Evolutionary conservation across 2,888 invertebrate genomes (phyloP), one percentile per base, ranked within the genome.

Genomic region (Acleris laterana): DNA sequence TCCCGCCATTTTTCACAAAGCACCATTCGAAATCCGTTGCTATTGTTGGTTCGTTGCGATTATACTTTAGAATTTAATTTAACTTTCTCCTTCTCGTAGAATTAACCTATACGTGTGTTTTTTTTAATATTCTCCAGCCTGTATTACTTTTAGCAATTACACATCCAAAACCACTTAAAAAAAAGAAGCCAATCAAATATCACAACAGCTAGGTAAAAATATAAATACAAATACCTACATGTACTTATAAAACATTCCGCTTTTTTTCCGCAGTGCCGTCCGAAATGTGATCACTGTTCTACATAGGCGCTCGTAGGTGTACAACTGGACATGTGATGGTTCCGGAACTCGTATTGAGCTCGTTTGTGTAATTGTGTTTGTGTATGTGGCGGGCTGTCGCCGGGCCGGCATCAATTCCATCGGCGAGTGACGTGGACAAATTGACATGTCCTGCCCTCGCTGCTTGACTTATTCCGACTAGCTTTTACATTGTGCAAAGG

Each of bases 401-500:
- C 69, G 63, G 69, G 46, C 68, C 72, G 73, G 71, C 76, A 71
- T 77, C 77, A 74, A 77, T 77, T 73, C 72, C 55, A 19, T 62
- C 62, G 32, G 16, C 46, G 46, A 46, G 44, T 81, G 81, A 84
- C 81, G 72, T 67, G 76, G 74, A 86, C 84, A 85, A 85, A 85
- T 86, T 87, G 85, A 82, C 84, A 79, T 80, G 78, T 82, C 80
- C 80, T 75, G 76, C 72, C 77, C 77, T 68, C 58, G 63, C 63
- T 72, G 73, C 72, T 68, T 68, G 66, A 53, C 66, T 55, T 66
- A 62, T 68, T 62, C 63, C 56, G 20, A 60, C 63, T 67, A 56
- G 68, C 53, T 66, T 66, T 66, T 62, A 51, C 61, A 50, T 57
- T 51, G 17, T 52, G 62, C 19, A 57, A 57, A 66, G 55, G 57